Conservation (phyloP, 2,888 invertebrate genomes). For the Rhingia campestris region DNA sequence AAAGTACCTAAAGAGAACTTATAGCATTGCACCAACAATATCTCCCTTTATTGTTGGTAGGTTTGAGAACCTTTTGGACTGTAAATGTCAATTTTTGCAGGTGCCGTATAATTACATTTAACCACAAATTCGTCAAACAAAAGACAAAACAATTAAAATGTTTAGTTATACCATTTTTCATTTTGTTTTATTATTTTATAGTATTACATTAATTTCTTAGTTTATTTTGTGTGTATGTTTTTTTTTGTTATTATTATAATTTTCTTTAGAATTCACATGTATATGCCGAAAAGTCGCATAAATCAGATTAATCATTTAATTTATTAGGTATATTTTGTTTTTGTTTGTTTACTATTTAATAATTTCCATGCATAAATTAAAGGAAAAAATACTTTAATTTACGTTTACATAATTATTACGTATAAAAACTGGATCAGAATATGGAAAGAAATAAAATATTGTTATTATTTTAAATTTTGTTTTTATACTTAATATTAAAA, state of each 20-base stretch:
- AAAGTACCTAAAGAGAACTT: too few species aligned
- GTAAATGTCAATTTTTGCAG: too few species aligned
- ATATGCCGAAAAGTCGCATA: slow-evolving; percentile 63
- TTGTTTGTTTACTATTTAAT: slow-evolving; percentile 46
- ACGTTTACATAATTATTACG: slow-evolving; percentile 28
- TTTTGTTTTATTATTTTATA: slow-evolving; percentile 54
- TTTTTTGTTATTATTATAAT: neutral
- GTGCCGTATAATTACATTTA: too few species aligned
- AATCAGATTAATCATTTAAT: slow-evolving; percentile 51
- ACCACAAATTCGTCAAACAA: too few species aligned
- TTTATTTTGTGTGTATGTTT: slow-evolving; percentile 27
- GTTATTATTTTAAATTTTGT: neutral
- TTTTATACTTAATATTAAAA: neutral
- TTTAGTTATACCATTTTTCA: slow-evolving; percentile 58
- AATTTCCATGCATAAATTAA: slow-evolving; percentile 60
- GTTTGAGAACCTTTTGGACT: too few species aligned
- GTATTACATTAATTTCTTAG: slow-evolving; percentile 56
- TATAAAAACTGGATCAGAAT: slow-evolving; percentile 49
- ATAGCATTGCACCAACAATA: too few species aligned
- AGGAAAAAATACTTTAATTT: slow-evolving; percentile 22
- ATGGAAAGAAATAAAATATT: slow-evolving; percentile 10
- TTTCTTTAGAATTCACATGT: slow-evolving; percentile 56
- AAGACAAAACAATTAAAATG: neutral
- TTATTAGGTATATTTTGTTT: neutral
- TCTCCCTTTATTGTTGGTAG: too few species aligned